Evolutionary conservation across 2,113 vertebrate genomes (phyloP), one percentile per base, ranked within the genome.

Genomic region (Anser brachyrhynchus): DNA sequence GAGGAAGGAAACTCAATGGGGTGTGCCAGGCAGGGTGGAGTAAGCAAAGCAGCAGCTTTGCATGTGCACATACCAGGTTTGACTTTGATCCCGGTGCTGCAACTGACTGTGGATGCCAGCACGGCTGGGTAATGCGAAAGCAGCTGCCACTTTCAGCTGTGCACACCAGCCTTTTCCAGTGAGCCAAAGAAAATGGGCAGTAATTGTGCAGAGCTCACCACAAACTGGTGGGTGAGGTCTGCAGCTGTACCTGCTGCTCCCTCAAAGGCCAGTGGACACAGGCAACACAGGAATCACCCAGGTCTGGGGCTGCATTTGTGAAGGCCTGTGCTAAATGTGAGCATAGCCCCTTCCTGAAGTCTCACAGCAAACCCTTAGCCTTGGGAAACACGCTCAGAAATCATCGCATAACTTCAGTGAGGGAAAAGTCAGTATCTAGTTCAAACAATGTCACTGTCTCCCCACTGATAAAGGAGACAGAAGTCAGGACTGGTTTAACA

Each of bases 381-480:
- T 81, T 12, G n/a, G 61, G 78, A 35, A 87, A 46, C 55, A 15
- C 3, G 0, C 79, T 95, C 79, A 84, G 89, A 72, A 96, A 90
- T 61, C 91, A 90, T 87, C 91, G 62, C 62, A 83, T 84, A 72
- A 31, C 41, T 77, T 89, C 69, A 51, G 70, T 19, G 44, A 37
- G 55, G 44, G 74, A 70, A 88, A 72, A 95, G 75, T 44, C 84
- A 37, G 83, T 29, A 5, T 69, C 67, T 61, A 76, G 79, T 96
- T 96, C 85, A 95, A 94, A 93, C 87, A 86, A 25, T 81, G 85
- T 92, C 91, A 90, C 96, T 73, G 62, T 76, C 87, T 96, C 41
- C 71, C 62, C 0, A 8, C 84, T 94, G 96, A 95, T 94, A 88
- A 75, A 93, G 61, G 65, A 96, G 90, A 66, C 41, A 80, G 80